Evolutionary conservation across 2,113 vertebrate species (phyloP).

Genomic region (Ochotona curzoniae): DNA sequence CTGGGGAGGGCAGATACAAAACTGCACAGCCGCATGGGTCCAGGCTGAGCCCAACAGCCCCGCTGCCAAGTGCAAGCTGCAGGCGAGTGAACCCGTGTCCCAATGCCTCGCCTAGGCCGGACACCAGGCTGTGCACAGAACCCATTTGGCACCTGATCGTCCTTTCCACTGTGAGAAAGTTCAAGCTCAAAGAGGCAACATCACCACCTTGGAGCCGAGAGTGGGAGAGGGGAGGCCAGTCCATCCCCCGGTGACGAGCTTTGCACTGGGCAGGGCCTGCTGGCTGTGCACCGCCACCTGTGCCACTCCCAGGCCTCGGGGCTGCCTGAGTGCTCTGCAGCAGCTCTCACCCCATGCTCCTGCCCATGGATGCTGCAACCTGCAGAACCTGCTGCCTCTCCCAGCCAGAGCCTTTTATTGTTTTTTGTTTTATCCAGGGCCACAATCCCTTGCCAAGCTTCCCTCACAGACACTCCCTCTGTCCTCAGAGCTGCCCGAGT

Average conservation of each 20-base stretch:
- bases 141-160: not conserved
- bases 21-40: not conserved
- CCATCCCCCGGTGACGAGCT: not conserved
- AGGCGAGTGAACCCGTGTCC: not conserved
- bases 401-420: not conserved
- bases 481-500: conserved; percentile 8
- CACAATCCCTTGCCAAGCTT: not conserved
- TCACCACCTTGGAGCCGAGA: not conserved
- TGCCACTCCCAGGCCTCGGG: not conserved
- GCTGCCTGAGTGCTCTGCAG: not conserved
- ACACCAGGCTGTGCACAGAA: not conserved
- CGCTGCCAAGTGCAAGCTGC: not conserved
- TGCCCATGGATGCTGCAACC: not conserved
- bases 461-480: not conserved
- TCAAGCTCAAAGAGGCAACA: not conserved
- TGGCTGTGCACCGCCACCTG: fast-evolving
- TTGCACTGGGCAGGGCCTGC: no score
- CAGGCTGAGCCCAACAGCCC: not conserved
- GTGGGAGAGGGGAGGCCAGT: not conserved
- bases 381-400: not conserved
- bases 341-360: not conserved
- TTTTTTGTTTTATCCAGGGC: not conserved
- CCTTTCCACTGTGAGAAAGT: not conserved
- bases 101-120: not conserved
- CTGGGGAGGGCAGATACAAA: not conserved